Evolutionary conservation across 2,113 vertebrate genomes (phyloP).

Genomic region (Gymnorhina tibicen): DNA sequence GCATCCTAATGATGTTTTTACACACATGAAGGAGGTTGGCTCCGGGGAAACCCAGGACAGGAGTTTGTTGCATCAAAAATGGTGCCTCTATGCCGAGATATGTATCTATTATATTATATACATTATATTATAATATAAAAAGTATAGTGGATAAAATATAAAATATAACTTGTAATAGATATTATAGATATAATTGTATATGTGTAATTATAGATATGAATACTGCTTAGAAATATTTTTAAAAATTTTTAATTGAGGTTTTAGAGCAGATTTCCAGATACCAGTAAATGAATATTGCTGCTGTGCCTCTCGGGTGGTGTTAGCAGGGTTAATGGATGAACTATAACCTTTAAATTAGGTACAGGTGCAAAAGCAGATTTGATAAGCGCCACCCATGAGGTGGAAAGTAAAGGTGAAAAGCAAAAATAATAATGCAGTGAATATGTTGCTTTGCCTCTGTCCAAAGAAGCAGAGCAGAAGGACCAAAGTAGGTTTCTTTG

Average conservation of each 20-base stretch:
- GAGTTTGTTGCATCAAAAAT: background rate
- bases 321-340: background rate
- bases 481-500: background rate
- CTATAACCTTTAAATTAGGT: slow-evolving; percentile 11
- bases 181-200: background rate
- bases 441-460: background rate
- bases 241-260: background rate
- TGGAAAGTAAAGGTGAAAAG: background rate
- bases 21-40: background rate
- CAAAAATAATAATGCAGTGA: background rate
- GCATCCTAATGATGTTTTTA: background rate
- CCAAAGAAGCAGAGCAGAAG: background rate
- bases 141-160: background rate
- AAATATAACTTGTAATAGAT: background rate
- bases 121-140: background rate
- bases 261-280: background rate
- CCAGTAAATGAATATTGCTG: background rate
- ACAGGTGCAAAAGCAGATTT: background rate
- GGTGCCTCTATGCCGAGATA: accelerated
- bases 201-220: background rate
- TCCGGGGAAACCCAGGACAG: background rate
- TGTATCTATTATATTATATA: background rate
- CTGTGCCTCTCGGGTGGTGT: background rate
- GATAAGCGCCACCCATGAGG: background rate
- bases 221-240: background rate